phyloP scores from a whole-genome alignment of 2,888 invertebrate species.

The Carabus problematicus region DNA sequence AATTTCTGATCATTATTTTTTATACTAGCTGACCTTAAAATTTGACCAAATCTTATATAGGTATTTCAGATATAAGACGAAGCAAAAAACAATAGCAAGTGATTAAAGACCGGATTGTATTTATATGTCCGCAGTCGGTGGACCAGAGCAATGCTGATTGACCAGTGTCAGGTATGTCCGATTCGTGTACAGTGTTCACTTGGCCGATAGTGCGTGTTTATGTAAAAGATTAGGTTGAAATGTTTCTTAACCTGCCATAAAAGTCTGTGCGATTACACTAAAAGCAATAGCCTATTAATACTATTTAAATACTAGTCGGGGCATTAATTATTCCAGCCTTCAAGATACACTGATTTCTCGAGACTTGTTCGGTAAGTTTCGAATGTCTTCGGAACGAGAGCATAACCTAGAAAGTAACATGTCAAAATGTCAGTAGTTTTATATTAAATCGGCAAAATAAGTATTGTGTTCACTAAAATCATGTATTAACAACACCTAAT shows the following conservation, averaged over 20 bases:
- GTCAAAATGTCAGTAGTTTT: neutral
- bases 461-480: too few relatives aligned
- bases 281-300: constrained; percentile 60
- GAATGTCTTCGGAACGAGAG: constrained; percentile 22
- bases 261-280: constrained; percentile 56
- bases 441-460: too few relatives aligned
- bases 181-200: constrained; percentile 10
- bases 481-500: too few relatives aligned
- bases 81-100: constrained; percentile 27
- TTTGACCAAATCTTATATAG: neutral
- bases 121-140: constrained; percentile 27
- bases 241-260: constrained; percentile 55
- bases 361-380: constrained; percentile 24
- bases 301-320: constrained; percentile 54
- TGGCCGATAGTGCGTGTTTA: constrained; percentile 51
- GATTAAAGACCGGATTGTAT: constrained; percentile 36
- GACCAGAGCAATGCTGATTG: constrained; percentile 1
- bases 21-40: too few relatives aligned
- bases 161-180: neutral
- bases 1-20: too few relatives aligned
- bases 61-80: too few relatives aligned
- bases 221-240: constrained; percentile 57
- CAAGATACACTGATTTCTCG: neutral
- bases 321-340: constrained; percentile 50
- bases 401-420: neutral